Evolutionary conservation across 2,888 invertebrate species (phyloP).

Genomic region (Cerastis rubricosa): DNA sequence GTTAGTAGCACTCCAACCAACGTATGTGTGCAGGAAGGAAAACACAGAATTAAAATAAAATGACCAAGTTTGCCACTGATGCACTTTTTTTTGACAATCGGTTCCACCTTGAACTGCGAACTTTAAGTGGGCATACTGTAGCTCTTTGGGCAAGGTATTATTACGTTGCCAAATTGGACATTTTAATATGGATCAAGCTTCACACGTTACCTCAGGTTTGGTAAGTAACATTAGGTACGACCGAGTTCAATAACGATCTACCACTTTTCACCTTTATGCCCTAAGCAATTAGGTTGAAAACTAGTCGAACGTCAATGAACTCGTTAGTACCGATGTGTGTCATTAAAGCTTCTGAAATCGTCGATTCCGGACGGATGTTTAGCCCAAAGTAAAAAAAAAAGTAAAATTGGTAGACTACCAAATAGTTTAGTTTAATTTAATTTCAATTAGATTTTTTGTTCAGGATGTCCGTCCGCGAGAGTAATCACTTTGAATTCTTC

Average conservation of each 20-base stretch:
- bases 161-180: too few relatives aligned
- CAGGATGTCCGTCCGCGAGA: constrained; percentile 79
- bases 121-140: too few relatives aligned
- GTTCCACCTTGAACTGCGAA: too few relatives aligned
- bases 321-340: neutral
- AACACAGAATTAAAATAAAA: too few relatives aligned
- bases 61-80: too few relatives aligned
- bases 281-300: too few relatives aligned
- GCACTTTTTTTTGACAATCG: too few relatives aligned
- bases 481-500: constrained; percentile 80
- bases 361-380: neutral
- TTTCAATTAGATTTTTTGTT: constrained; percentile 83
- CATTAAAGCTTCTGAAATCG: neutral
- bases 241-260: too few relatives aligned
- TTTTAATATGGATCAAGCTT: neutral
- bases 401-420: neutral
- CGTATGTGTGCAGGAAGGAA: too few relatives aligned
- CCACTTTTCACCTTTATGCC: too few relatives aligned
- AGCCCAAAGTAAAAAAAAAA: neutral
- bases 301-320: too few relatives aligned
- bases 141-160: neutral
- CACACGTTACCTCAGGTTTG: neutral
- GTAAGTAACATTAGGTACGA: neutral
- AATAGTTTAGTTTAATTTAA: constrained; percentile 74
- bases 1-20: too few relatives aligned